These are phyloP conservation scores for Porites rus DNA, from an alignment of 92 coral and sea anemone genomes.

Conservation along the genomic window DNA sequence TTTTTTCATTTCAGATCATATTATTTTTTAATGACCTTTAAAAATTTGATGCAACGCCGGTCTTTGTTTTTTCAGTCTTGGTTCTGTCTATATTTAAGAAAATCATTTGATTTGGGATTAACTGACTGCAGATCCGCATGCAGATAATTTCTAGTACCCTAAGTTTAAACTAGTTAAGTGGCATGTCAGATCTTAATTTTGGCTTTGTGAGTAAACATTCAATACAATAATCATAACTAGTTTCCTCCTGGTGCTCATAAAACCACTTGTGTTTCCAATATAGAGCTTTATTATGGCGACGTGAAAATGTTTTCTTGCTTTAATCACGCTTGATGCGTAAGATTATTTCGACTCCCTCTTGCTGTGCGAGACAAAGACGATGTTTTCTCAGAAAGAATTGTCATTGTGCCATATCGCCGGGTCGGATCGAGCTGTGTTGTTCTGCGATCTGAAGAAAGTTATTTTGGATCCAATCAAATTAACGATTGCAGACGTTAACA, in stretches of 20 bases:
- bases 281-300: not conserved
- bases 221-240: too few species aligned
- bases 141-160: too few species aligned
- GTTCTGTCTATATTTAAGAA: not conserved
- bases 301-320: not conserved
- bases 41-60: too few species aligned
- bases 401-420: not conserved
- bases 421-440: not conserved
- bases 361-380: not conserved
- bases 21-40: too few species aligned
- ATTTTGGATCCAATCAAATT: slow-evolving; percentile 16
- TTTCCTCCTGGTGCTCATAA: not conserved
- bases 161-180: not conserved
- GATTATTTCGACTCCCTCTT: not conserved
- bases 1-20: too few species aligned
- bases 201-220: too few species aligned
- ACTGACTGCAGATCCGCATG: too few species aligned
- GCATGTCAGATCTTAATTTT: not conserved
- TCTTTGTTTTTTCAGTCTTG: not conserved
- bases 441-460: not conserved
- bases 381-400: not conserved
- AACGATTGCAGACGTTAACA: not conserved
- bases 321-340: not conserved
- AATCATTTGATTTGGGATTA: too few species aligned
- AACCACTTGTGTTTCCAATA: not conserved